Conservation (phyloP, 1,140 invertebrate genomes). For the Steinernema khuongi region DNA sequence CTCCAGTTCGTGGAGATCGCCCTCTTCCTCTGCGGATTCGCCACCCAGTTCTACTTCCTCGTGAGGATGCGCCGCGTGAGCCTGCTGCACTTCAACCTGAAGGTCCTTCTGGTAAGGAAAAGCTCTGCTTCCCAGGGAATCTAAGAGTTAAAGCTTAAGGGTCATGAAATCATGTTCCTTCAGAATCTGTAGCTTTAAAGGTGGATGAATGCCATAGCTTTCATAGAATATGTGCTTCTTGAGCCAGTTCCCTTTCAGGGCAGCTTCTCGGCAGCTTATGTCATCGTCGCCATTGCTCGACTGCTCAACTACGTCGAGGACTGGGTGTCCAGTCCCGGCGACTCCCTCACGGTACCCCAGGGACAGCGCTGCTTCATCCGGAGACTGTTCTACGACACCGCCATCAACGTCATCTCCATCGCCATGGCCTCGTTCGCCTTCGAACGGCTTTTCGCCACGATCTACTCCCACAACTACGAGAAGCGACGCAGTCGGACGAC, state of each 20-base stretch:
- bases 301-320: not conserved
- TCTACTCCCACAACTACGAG: not conserved
- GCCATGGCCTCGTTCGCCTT: not conserved
- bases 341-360: not conserved
- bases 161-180: too few relatives aligned
- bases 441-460: not conserved
- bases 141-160: too few relatives aligned
- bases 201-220: not conserved
- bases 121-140: too few relatives aligned
- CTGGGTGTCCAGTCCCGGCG: not conserved
- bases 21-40: not conserved
- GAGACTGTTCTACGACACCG: not conserved
- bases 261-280: not conserved
- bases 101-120: not conserved
- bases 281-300: not conserved
- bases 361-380: not conserved
- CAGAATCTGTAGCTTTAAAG: too few relatives aligned
- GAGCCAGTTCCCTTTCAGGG: too few relatives aligned
- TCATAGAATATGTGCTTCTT: too few relatives aligned
- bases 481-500: not conserved
- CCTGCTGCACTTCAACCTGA: not conserved
- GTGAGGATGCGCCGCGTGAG: not conserved
- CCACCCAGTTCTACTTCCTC: not conserved
- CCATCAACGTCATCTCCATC: not conserved
- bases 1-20: not conserved